phyloP scores from a whole-genome alignment of 2,113 vertebrate species.

The Xenus cinereus region DNA sequence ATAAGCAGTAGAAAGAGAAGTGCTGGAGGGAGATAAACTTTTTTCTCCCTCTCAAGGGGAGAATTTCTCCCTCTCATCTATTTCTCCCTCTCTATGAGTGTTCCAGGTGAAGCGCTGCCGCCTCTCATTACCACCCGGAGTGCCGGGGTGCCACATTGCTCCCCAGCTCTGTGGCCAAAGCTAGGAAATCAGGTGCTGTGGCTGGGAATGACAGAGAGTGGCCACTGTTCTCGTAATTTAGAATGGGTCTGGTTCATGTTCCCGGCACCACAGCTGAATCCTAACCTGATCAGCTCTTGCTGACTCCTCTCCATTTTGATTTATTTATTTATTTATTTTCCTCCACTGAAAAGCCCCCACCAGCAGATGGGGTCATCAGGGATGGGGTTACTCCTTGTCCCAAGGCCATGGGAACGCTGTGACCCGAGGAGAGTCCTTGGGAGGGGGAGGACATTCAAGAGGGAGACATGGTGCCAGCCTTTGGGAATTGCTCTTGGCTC shows the following conservation, averaged over 20 bases:
- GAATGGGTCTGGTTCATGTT: background rate
- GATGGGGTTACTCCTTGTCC: background rate
- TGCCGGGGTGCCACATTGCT: background rate
- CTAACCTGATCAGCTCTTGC: background rate
- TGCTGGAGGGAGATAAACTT: background rate
- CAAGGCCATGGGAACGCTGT: fast-evolving
- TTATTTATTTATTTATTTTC: background rate
- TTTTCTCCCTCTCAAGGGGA: background rate
- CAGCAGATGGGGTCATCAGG: background rate
- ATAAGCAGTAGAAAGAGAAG: background rate
- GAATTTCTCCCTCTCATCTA: too few relatives aligned
- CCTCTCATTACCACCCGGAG: fast-evolving
- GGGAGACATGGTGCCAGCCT: background rate
- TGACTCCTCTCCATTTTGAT: background rate
- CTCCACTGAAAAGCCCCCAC: background rate
- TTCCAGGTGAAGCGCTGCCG: background rate
- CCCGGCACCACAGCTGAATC: background rate
- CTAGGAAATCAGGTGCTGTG: background rate
- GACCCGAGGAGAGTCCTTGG: background rate
- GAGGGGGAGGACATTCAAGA: fast-evolving
- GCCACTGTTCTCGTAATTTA: background rate
- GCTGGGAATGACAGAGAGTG: background rate
- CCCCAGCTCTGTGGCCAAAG: conserved; percentile 19
- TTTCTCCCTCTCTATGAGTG: background rate
- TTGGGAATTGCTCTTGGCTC: background rate